phyloP scores from a whole-genome alignment of 1,140 invertebrate genomes.

The Calephelis nemesis region DNA sequence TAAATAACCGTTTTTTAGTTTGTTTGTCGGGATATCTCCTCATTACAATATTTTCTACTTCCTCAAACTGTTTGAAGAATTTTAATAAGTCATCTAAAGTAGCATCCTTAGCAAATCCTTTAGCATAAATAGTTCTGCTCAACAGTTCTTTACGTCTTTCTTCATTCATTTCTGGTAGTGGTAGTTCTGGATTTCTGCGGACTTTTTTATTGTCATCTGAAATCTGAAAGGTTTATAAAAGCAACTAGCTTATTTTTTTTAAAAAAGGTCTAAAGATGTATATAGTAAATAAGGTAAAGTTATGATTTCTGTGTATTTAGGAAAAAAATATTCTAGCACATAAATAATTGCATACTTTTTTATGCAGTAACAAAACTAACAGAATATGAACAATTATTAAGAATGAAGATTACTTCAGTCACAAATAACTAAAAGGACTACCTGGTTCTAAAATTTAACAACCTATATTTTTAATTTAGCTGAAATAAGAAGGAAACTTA shows the following conservation, averaged over 20 bases:
- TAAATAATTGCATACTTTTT: not conserved
- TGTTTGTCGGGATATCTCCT: slow-evolving; percentile 84
- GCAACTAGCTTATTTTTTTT: no score
- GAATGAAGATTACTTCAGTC: no score
- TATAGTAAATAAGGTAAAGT: no score
- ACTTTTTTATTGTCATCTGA: slow-evolving; percentile 92
- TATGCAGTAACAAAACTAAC: no score
- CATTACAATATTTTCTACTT: slow-evolving; percentile 89
- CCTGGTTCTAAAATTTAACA: no score
- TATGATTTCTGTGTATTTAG: no score
- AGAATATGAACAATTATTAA: no score
- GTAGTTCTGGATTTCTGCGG: slow-evolving; percentile 86
- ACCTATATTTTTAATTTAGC: no score
- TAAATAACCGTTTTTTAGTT: slow-evolving; percentile 85
- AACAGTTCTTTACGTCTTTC: slow-evolving; percentile 89
- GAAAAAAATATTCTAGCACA: not conserved
- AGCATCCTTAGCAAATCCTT: slow-evolving; percentile 90
- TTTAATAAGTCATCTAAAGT: slow-evolving; percentile 86
- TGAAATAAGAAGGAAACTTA: no score
- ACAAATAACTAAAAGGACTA: no score
- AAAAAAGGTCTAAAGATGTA: no score
- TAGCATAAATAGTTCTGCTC: slow-evolving; percentile 90
- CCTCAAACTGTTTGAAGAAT: slow-evolving; percentile 86
- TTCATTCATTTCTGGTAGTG: slow-evolving; percentile 92
- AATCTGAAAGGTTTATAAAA: slow-evolving; percentile 55